Base-by-base conservation (phyloP, 2,113 vertebrate genomes). In the Menura novaehollandiae region DNA sequence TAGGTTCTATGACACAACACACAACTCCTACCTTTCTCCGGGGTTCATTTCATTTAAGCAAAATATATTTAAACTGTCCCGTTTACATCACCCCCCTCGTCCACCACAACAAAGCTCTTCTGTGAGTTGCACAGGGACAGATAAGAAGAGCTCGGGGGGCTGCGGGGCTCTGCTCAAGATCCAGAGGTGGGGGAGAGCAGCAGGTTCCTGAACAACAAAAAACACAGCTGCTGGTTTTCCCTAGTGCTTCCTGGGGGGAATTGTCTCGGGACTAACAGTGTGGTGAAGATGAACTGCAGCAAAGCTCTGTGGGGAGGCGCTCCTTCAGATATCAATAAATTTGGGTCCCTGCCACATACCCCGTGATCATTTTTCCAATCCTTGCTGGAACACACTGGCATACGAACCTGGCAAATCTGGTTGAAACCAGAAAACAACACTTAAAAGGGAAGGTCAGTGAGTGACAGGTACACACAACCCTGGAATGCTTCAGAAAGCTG, bases 61-160 rank as follows among this genome's bases (percentile, higher is more conserved):
- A 74, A 51, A 66, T 33, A 43, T 10, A 46, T 22, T 85, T 66
- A 33, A 81, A 28, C 26, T 14, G 12, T 10, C 62, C 28, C 6
- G 2, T 16, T 69, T 21, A 10, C 35, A 74, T 44, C 52, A 47
- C 3, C 62, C 26, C 8, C 19, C 28, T 35, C 1, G 0, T 37
- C 20, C 3, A 15, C 32, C 49, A 77, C 15, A 66, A 41, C 24
- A 46, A 44, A 55, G 16, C 14, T 69, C 27, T 66, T 22, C 47
- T 33, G 5, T 11, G 30, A 46, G 43, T 4, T 3, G 26, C 71
- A 68, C 17, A 17, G 67, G 24, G 43, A 52, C 37, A 66, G 17
- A 30, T 3, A n/a, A 69, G 5, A 15, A 81, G 21, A 81, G 32
- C 39, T 69, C 8, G 0, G 63, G 46, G 69, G 23, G 18, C 69